phyloP scores from a whole-genome alignment of 2,888 invertebrate genomes.

The Dolichopus griseipennis region DNA sequence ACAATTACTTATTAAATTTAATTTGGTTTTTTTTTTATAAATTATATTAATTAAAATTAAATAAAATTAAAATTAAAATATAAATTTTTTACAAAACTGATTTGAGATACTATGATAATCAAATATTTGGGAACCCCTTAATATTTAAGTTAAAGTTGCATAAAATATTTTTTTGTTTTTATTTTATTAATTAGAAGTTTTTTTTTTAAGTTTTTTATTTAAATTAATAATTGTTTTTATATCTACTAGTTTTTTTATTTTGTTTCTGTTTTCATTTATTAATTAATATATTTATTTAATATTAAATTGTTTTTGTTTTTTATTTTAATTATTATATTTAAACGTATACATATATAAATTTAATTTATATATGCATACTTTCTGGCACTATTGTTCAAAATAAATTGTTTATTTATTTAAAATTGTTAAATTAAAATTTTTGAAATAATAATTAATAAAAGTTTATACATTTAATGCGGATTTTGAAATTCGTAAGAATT shows the following conservation, averaged over 20 bases:
- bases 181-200: not conserved
- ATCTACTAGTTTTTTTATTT: constrained; percentile 14
- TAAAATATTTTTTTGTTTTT: not conserved
- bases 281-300: constrained; percentile 17
- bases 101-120: not conserved
- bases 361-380: constrained; percentile 21
- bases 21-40: too few relatives aligned
- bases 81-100: not conserved
- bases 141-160: constrained; percentile 3
- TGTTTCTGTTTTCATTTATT: constrained; percentile 9
- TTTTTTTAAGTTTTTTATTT: constrained; percentile 17
- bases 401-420: constrained; percentile 21
- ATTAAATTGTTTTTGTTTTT: constrained; percentile 16
- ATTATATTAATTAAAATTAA: not conserved
- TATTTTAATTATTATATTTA: constrained; percentile 7
- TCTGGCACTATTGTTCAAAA: constrained; percentile 45
- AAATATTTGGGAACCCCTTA: not conserved
- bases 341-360: constrained; percentile 3
- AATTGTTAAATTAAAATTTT: too few relatives aligned
- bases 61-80: not conserved
- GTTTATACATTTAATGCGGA: constrained; percentile 4
- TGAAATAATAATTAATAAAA: too few relatives aligned
- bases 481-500: too few relatives aligned
- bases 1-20: too few relatives aligned
- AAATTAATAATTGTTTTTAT: constrained; percentile 19